Conservation (phyloP, 2,113 vertebrate species). For the Phodopus roborovskii region DNA sequence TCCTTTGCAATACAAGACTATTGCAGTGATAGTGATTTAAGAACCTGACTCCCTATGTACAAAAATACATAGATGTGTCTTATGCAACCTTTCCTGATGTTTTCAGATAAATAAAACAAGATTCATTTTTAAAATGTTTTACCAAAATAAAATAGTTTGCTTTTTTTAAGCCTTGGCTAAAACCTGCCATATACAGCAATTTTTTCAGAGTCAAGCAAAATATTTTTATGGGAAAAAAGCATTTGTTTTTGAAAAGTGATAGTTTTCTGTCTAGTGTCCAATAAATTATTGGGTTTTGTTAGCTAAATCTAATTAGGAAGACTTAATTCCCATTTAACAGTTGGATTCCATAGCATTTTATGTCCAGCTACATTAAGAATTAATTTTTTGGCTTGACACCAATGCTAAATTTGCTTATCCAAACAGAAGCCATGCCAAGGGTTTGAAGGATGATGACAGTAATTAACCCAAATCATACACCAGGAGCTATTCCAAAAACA, state of each 20-base stretch:
- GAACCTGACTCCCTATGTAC: not conserved
- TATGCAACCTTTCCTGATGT: not conserved
- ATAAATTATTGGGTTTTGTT: constrained; percentile 60
- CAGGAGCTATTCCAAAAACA: constrained; percentile 56
- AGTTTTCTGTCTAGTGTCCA: not conserved
- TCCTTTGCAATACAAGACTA: not conserved
- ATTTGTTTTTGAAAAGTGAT: not conserved
- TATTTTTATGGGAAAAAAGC: not conserved
- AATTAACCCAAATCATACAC: constrained; percentile 75
- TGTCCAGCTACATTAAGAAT: constrained; percentile 68
- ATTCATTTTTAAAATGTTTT: constrained; percentile 1
- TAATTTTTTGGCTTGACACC: constrained; percentile 74
- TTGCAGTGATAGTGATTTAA: not conserved
- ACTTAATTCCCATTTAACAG: constrained; percentile 76
- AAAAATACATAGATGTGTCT: constrained; percentile 24
- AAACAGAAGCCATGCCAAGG: constrained; percentile 73
- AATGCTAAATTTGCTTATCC: constrained; percentile 75
- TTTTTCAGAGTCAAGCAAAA: not conserved
- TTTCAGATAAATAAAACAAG: constrained; percentile 22
- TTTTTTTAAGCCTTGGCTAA: constrained; percentile 12
- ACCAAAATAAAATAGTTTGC: not conserved
- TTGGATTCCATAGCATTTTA: constrained; percentile 68
- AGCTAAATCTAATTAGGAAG: constrained; percentile 65
- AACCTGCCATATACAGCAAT: constrained; percentile 17
- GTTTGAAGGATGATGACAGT: constrained; percentile 74